Evolutionary conservation across 2,888 invertebrate genomes (phyloP).

Genomic region (Epiperipatus broadwayi): DNA sequence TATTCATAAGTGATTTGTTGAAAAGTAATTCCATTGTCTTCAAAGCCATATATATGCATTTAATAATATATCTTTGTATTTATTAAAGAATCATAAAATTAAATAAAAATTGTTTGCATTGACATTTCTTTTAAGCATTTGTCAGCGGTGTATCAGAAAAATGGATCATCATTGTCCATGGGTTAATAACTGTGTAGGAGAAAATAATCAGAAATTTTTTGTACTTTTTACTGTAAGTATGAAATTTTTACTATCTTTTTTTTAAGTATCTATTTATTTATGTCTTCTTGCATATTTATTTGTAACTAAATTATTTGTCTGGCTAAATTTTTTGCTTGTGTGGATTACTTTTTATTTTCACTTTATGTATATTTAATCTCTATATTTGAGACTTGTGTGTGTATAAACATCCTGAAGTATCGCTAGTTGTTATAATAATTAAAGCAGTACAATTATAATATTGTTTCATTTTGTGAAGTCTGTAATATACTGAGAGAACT

Average conservation of each 20-base stretch:
- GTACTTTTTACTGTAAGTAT: conserved; percentile 79
- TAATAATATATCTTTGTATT: neutral
- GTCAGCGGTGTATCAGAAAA: conserved; percentile 48
- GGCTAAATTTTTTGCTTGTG: conserved; percentile 7
- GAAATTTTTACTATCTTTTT: conserved; percentile 10
- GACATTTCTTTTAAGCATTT: conserved; percentile 20
- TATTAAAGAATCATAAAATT: neutral
- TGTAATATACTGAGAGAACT: too few species aligned
- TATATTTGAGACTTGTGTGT: too few species aligned
- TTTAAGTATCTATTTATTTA: too few species aligned
- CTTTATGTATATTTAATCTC: conserved; percentile 9
- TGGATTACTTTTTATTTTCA: conserved; percentile 4
- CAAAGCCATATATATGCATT: conserved; percentile 1
- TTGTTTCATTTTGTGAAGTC: too few species aligned
- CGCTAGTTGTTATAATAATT: too few species aligned
- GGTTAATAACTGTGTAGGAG: conserved; percentile 98
- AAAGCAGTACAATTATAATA: too few species aligned
- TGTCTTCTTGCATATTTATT: conserved; percentile 13
- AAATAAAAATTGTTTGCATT: conserved; percentile 6
- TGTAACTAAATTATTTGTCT: neutral
- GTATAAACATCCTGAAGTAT: too few species aligned
- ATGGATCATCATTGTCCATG: conserved; percentile 77
- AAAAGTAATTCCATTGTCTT: too few species aligned
- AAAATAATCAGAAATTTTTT: conserved; percentile 98
- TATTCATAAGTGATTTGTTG: too few species aligned